phyloP scores from a whole-genome alignment of 2,888 invertebrate species.

The Falcaria lacertinaria region DNA sequence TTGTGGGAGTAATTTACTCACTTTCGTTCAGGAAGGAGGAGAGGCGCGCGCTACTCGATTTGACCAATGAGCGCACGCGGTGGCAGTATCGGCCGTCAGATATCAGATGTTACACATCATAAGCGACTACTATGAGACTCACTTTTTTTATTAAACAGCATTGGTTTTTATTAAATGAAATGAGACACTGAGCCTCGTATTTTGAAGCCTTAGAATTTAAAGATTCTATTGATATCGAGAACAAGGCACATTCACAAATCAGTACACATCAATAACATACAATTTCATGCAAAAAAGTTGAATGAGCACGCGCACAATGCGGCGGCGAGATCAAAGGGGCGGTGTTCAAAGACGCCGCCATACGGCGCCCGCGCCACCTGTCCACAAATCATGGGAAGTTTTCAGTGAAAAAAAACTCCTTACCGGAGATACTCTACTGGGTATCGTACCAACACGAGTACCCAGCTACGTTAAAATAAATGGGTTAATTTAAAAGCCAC shows the following conservation, averaged over 20 bases:
- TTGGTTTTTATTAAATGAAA: too few species aligned
- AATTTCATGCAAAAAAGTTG: slow-evolving; percentile 53
- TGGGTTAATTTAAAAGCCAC: not conserved
- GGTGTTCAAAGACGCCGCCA: slow-evolving; percentile 59
- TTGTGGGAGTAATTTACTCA: too few species aligned
- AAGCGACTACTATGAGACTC: too few species aligned
- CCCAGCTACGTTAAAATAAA: not conserved
- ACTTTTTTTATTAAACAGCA: too few species aligned
- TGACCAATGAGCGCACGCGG: too few species aligned
- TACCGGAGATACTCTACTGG: not conserved
- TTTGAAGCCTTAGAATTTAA: not conserved
- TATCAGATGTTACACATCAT: too few species aligned
- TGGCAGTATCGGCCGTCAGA: too few species aligned
- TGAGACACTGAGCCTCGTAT: not conserved
- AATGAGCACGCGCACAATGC: slow-evolving; percentile 67
- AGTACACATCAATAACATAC: slow-evolving; percentile 46
- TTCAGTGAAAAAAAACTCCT: slow-evolving; percentile 43
- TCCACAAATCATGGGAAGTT: slow-evolving; percentile 72
- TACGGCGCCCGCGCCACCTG: slow-evolving; percentile 70
- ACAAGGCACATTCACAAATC: slow-evolving; percentile 51
- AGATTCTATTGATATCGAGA: slow-evolving; percentile 35
- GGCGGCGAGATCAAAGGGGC: slow-evolving; percentile 62
- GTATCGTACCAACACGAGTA: too few species aligned
- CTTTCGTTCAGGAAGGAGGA: too few species aligned
- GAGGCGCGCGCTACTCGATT: too few species aligned